Conservation (phyloP, 2,888 invertebrate genomes). For the Lucinisca nassula region DNA sequence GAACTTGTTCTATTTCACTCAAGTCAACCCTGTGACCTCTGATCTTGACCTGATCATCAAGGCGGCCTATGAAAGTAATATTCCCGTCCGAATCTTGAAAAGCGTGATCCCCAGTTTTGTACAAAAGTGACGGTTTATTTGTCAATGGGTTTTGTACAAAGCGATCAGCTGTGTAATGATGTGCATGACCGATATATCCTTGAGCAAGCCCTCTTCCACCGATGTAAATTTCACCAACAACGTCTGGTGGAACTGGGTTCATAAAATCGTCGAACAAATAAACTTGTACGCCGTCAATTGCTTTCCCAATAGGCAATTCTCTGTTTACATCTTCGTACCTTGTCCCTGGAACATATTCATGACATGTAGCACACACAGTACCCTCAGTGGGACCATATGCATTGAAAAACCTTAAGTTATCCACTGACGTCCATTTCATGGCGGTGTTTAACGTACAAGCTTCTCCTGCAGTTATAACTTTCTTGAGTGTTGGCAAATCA, state of each 20-base stretch:
- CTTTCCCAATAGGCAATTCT: conserved; percentile 95
- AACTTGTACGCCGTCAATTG: conserved; percentile 94
- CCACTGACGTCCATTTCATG: conserved; percentile 93
- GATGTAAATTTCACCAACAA: conserved; percentile 94
- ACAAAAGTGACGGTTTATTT: conserved; percentile 89
- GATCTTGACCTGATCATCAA: conserved; percentile 91
- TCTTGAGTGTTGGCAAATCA: conserved; percentile 89
- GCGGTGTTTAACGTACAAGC: conserved; percentile 92
- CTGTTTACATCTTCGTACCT: conserved; percentile 86
- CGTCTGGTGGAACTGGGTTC: conserved; percentile 92
- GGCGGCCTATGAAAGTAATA: conserved; percentile 92
- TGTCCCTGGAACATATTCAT: conserved; percentile 89
- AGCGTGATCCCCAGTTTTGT: conserved; percentile 95
- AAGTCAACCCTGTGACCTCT: conserved; percentile 95
- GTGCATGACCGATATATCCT: conserved; percentile 92
- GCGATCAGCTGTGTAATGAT: conserved; percentile 89
- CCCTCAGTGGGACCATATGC: conserved; percentile 97
- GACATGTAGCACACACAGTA: conserved; percentile 96
- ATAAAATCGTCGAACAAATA: conserved; percentile 93
- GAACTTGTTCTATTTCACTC: conserved; percentile 92
- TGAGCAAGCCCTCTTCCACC: conserved; percentile 94
- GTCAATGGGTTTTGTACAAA: conserved; percentile 73
- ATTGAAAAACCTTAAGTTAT: conserved; percentile 92
- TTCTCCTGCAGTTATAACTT: conserved; percentile 97
- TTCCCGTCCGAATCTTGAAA: conserved; percentile 91